phyloP scores from a whole-genome alignment of 2,888 invertebrate species.

The Dorcus hopei region DNA sequence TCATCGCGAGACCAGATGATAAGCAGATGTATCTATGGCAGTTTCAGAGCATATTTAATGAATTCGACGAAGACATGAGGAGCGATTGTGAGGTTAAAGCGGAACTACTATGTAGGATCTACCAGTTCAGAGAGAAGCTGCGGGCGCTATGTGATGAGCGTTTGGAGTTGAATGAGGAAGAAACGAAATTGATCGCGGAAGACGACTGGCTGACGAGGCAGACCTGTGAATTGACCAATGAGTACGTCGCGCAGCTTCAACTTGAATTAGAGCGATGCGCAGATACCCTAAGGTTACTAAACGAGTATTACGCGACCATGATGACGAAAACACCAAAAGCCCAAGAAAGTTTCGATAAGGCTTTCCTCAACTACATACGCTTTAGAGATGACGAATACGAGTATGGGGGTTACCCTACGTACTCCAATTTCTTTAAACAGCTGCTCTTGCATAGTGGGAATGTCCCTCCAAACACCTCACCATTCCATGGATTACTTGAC shows the following conservation, averaged over 20 bases:
- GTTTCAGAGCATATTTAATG: constrained; percentile 61
- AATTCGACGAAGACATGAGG: constrained; percentile 58
- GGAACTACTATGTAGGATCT: constrained; percentile 56
- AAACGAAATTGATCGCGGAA: constrained; percentile 52
- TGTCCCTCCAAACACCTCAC: background rate
- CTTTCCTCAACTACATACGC: too few relatives aligned
- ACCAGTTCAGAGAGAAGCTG: constrained; percentile 47
- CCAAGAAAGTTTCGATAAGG: constrained; percentile 40
- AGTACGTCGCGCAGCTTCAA: constrained; percentile 58
- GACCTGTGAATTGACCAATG: constrained; percentile 54
- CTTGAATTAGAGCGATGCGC: constrained; percentile 60
- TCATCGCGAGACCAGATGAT: constrained; percentile 55
- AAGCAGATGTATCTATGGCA: constrained; percentile 56
- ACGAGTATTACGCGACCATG: constrained; percentile 49
- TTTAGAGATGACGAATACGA: too few relatives aligned
- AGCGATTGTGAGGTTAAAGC: constrained; percentile 57
- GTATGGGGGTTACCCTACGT: too few relatives aligned
- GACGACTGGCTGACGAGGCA: constrained; percentile 60
- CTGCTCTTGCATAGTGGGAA: too few relatives aligned
- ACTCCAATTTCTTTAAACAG: too few relatives aligned
- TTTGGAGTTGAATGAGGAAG: constrained; percentile 54
- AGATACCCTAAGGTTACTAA: constrained; percentile 46
- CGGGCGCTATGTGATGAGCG: constrained; percentile 58
- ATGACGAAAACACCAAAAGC: constrained; percentile 46
- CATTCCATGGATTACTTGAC: constrained; percentile 22